Evolutionary conservation across 2,797 vertebrate species (phyloP), one percentile per base, ranked within the genome.

Genomic region (Clarias platycephalus): DNA sequence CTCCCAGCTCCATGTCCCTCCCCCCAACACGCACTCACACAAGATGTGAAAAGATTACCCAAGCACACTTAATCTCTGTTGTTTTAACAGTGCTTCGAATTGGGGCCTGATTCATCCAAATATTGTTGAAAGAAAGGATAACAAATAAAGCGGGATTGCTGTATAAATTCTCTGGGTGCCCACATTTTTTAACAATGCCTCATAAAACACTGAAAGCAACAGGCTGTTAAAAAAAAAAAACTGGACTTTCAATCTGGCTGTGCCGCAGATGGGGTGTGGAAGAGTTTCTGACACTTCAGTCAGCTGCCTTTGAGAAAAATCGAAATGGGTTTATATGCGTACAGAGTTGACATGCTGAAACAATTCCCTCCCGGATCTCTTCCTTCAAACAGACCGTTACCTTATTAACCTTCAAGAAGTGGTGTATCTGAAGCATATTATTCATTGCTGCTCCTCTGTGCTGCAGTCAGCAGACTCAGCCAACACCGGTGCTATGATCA

Each of bases 21-120:
- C 66, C 85, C n/a, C 89, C 85, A 87, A 84, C 89, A 85, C 88
- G 88, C 82, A 53, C 49, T 53, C 49, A 53, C 79, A 87, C 83
- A 89, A 90, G 90, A 93, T 89, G 75, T 79, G 85, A 89, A 89
- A 88, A 90, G 89, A 92, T 90, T 90, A 91, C 83, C 79, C 91
- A 88, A 86, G 90, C 91, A 90, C 89, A 92, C 90, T 90, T 93
- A 89, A 93, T 94, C 93, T 93, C 83, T 94, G 92, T 94, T 94
- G 93, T 93, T 94, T 90, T 92, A 94, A 92, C 92, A 90, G 86
- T 22, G 82, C 89, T 91, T 88, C 84, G 90, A 93, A 86, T 94
- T 86, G 92, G 89, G 89, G 88, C 89, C 82, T 70, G 85, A 93
- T 93, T 92, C 90, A 88, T 93, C 90, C 89, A 93, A 94, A 94